A percentile compares a stretch with the other conserved stretches of the same genome.
Evolutionary conservation across 2,888 invertebrate genomes (phyloP).

Genomic region (Chaetogeoica ovagalla): DNA sequence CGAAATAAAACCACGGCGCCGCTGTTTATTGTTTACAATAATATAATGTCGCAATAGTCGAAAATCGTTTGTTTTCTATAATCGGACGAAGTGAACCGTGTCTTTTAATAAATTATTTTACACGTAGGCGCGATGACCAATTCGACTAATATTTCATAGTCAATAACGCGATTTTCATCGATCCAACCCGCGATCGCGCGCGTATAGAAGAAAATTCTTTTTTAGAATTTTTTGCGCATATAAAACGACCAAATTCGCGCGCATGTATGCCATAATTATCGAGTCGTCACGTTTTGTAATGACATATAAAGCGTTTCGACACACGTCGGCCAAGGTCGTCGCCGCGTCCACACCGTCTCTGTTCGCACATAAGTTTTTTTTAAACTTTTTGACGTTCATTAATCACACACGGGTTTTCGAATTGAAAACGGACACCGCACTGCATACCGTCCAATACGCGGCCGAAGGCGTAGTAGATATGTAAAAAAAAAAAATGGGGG

Average conservation of each 20-base stretch:
- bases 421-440: conserved; percentile 15
- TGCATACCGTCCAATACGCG: background rate
- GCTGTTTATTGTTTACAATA: too few species aligned
- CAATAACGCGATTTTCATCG: too few species aligned
- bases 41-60: too few species aligned
- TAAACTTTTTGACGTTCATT: conserved; percentile 48
- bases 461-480: background rate
- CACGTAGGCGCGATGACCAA: too few species aligned
- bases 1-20: too few species aligned
- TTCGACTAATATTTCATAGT: too few species aligned
- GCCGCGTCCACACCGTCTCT: background rate
- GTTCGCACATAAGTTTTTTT: conserved; percentile 40
- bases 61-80: too few species aligned
- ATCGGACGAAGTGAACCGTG: too few species aligned
- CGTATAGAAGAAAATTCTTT: too few species aligned
- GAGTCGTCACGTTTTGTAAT: conserved; percentile 33
- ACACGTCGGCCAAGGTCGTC: conserved; percentile 37
- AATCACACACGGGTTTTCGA: conserved; percentile 25
- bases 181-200: too few species aligned
- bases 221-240: too few species aligned
- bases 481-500: background rate
- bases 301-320: conserved; percentile 31
- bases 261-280: conserved; percentile 4
- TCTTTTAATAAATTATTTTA: too few species aligned
- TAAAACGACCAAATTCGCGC: conserved; percentile 10